A percentile compares a stretch with the other conserved stretches of the same genome.
Conservation (phyloP, 2,113 vertebrate species). For the Chaetodon trifascialis region DNA sequence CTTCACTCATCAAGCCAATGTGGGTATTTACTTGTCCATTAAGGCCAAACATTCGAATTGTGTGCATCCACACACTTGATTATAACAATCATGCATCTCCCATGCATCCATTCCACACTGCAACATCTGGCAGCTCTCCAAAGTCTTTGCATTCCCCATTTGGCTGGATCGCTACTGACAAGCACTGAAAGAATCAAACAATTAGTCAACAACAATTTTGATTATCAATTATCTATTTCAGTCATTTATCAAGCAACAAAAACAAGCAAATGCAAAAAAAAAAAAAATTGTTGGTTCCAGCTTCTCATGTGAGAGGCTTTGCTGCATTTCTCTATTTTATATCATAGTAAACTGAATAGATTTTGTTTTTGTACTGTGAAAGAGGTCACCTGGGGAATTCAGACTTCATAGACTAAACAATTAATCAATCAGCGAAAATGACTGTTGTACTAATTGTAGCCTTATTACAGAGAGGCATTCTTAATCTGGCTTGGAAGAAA, state of each 20-base stretch:
- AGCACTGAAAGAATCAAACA: background rate
- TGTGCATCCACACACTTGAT: conserved; percentile 13
- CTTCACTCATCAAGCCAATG: background rate
- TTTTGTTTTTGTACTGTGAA: too few species aligned
- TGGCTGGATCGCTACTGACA: background rate
- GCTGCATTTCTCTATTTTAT: too few species aligned
- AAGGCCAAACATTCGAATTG: conserved; percentile 5
- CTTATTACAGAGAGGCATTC: background rate
- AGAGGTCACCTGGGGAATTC: too few species aligned
- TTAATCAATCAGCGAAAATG: conserved; percentile 1
- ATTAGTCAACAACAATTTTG: background rate
- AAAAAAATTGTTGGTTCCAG: background rate
- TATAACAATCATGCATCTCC: background rate
- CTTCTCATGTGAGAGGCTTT: background rate
- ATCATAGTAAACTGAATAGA: too few species aligned
- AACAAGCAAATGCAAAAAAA: too few species aligned
- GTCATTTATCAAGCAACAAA: background rate
- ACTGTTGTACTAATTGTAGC: background rate
- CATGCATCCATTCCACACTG: background rate
- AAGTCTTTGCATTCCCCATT: background rate
- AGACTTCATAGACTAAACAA: too few species aligned
- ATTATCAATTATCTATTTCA: background rate
- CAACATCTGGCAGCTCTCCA: background rate
- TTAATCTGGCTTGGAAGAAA: conserved; percentile 2
- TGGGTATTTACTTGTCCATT: background rate